phyloP scores from a whole-genome alignment of 2,888 invertebrate genomes.

The Phlogophora meticulosa region DNA sequence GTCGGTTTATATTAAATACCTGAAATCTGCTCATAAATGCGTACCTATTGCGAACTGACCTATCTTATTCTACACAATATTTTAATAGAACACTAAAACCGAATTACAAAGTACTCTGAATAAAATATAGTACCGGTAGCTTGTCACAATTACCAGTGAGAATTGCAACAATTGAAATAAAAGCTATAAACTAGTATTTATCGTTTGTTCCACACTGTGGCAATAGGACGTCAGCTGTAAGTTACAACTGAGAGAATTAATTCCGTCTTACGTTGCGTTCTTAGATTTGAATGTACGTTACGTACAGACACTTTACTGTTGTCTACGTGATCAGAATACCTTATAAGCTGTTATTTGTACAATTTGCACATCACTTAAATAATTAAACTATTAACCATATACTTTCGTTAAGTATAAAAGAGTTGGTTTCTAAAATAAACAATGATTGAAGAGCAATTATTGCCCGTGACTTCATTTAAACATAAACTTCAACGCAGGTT shows the following conservation, averaged over 20 bases:
- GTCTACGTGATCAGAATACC: neutral
- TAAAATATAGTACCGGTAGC: slow-evolving; percentile 7
- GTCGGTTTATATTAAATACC: too few relatives aligned
- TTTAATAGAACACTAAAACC: slow-evolving; percentile 3
- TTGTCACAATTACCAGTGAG: slow-evolving; percentile 18
- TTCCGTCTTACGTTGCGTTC: slow-evolving; percentile 13
- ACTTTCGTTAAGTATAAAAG: neutral
- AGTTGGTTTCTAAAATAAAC: neutral
- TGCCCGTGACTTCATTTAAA: too few relatives aligned
- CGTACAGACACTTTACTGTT: slow-evolving; percentile 2
- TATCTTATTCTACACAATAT: too few relatives aligned
- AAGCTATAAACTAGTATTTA: slow-evolving; percentile 33
- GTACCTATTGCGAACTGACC: too few relatives aligned
- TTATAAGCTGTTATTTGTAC: neutral
- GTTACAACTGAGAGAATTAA: slow-evolving; percentile 9
- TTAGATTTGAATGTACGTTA: slow-evolving; percentile 7
- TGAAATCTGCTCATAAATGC: too few relatives aligned
- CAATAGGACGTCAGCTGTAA: slow-evolving; percentile 7
- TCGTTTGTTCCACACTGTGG: slow-evolving; percentile 25
- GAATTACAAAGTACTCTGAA: slow-evolving; percentile 5
- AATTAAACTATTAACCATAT: neutral
- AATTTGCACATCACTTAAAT: neutral
- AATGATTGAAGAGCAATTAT: too few relatives aligned
- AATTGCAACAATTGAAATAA: slow-evolving; percentile 37
- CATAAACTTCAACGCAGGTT: too few relatives aligned